phyloP scores from a whole-genome alignment of 2,113 vertebrate species.

The Stegastes partitus region DNA sequence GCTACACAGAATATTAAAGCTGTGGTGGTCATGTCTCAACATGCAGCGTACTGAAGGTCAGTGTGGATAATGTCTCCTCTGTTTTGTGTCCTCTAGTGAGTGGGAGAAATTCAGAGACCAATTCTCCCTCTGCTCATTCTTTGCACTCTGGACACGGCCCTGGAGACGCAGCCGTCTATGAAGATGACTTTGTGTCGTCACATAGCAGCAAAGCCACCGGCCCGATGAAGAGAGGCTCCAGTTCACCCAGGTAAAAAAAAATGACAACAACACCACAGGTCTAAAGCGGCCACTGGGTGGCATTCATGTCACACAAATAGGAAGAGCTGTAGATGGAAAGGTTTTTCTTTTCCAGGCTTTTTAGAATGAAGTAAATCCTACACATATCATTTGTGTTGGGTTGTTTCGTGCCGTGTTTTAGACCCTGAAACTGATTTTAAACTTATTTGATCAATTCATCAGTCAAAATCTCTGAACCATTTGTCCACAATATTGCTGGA shows the following conservation, averaged over 20 bases:
- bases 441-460: neutral
- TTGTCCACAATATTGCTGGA: no score
- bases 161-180: conserved; percentile 84
- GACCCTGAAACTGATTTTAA: neutral
- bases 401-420: neutral
- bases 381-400: neutral
- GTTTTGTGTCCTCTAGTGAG: conserved; percentile 72
- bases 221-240: conserved; percentile 82
- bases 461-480: no score
- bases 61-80: neutral
- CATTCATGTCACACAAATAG: conserved; percentile 37
- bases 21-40: neutral
- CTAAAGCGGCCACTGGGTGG: conserved; percentile 68
- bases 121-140: conserved; percentile 72
- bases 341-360: neutral
- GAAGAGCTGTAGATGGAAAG: neutral
- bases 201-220: conserved; percentile 84
- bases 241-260: conserved; percentile 86
- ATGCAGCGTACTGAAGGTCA: neutral
- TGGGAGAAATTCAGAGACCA: conserved; percentile 84
- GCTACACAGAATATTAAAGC: neutral
- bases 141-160: conserved; percentile 77
- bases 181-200: conserved; percentile 92
- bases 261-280: neutral
- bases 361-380: neutral